These are phyloP conservation scores for Monochamus alternatus DNA, from an alignment of 2,888 invertebrate genomes.

Conservation along the genomic window DNA sequence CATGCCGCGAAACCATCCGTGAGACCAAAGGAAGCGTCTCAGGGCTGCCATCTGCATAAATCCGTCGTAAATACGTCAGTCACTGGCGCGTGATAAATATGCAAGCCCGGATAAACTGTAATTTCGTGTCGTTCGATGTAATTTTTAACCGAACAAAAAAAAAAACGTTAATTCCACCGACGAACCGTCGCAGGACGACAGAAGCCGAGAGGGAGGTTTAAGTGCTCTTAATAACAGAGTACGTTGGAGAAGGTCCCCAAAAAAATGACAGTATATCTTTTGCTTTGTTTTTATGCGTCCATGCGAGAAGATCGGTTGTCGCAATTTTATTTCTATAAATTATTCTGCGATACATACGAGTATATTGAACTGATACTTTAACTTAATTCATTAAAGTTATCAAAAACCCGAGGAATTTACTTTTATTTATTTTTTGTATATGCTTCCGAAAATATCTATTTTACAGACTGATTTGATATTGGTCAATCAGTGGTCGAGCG, in stretches of 20 bases:
- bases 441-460: too few species aligned
- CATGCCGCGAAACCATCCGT: background rate
- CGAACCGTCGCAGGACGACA: background rate
- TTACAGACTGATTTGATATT: too few species aligned
- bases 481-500: too few species aligned
- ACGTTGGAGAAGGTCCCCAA: background rate
- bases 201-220: background rate
- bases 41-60: constrained; percentile 27
- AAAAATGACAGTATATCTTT: background rate
- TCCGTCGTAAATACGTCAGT: constrained; percentile 27
- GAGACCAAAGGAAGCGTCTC: background rate
- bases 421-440: too few species aligned
- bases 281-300: too few species aligned
- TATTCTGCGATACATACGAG: too few species aligned
- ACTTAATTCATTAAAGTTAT: too few species aligned
- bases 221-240: background rate
- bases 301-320: too few species aligned
- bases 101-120: constrained; percentile 24
- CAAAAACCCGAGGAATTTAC: too few species aligned
- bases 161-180: background rate
- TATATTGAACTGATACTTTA: too few species aligned
- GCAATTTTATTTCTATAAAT: too few species aligned
- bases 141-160: constrained; percentile 21
- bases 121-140: constrained; percentile 30
- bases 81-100: constrained; percentile 29